Evolutionary conservation across 2,797 vertebrate species (phyloP).

Genomic region (Huso huso): DNA sequence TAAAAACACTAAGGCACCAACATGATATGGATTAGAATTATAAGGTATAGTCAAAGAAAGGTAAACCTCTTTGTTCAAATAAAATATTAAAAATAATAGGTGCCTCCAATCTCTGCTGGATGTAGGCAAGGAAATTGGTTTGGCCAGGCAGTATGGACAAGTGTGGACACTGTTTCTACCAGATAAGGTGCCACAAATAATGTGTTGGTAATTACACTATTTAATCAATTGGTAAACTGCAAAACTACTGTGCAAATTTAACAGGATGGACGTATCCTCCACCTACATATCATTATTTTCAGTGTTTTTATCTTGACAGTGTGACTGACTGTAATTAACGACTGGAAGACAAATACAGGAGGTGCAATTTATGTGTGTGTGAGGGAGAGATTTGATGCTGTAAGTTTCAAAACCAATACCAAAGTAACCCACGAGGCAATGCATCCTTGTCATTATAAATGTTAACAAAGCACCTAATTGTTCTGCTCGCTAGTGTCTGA

Average conservation of each 20-base stretch:
- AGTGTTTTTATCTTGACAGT: too few species aligned
- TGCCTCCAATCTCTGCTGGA: not conserved
- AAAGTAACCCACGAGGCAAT: not conserved
- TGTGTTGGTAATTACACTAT: too few species aligned
- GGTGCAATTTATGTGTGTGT: too few species aligned
- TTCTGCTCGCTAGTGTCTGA: not conserved
- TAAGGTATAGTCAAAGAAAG: constrained; percentile 31
- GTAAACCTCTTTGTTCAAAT: constrained; percentile 1
- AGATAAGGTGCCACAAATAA: not conserved
- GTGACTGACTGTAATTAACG: too few species aligned
- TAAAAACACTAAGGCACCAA: constrained; percentile 44
- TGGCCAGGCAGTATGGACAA: not conserved
- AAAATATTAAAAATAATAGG: not conserved
- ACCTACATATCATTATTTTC: too few species aligned
- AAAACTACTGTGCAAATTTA: too few species aligned
- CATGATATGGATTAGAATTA: constrained; percentile 30
- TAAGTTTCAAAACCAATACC: not conserved
- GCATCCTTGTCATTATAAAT: not conserved
- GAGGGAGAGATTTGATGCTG: not conserved
- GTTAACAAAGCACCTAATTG: not conserved
- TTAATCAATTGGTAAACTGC: too few species aligned
- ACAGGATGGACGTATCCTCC: too few species aligned
- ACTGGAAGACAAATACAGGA: too few species aligned
- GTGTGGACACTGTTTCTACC: not conserved
- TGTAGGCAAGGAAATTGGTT: not conserved